These are phyloP conservation scores for Thermophis baileyi DNA, from an alignment of 2,113 vertebrate species.

Conservation along the genomic window DNA sequence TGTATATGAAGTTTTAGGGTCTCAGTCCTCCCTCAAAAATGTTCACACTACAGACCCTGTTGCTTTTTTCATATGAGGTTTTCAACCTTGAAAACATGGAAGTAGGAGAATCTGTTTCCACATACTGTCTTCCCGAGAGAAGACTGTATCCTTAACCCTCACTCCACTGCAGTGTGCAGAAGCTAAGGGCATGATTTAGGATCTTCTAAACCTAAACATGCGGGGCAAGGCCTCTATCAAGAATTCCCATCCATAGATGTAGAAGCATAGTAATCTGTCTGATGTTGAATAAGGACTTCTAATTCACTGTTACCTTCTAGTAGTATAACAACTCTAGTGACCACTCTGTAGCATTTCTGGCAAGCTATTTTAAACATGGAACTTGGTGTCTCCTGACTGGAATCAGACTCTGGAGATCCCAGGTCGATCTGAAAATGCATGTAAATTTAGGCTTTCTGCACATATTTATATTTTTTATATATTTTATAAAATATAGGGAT, in stretches of 20 bases:
- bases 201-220: background rate
- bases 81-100: background rate
- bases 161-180: background rate
- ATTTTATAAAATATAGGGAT: background rate
- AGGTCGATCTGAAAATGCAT: background rate
- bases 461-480: background rate
- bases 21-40: background rate
- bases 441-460: background rate
- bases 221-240: background rate
- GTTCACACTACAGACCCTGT: background rate
- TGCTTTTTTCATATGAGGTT: background rate
- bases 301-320: no score
- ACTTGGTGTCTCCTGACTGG: background rate
- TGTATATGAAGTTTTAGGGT: background rate
- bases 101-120: background rate
- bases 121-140: background rate
- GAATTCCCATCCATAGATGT: background rate
- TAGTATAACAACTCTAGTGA: background rate
- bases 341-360: background rate
- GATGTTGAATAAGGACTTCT: background rate
- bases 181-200: background rate
- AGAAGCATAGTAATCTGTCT: background rate
- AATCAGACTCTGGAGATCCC: background rate
- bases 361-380: background rate
- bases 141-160: no score